Conservation (phyloP, 2,888 invertebrate species). For the Therioaphis trifolii region DNA sequence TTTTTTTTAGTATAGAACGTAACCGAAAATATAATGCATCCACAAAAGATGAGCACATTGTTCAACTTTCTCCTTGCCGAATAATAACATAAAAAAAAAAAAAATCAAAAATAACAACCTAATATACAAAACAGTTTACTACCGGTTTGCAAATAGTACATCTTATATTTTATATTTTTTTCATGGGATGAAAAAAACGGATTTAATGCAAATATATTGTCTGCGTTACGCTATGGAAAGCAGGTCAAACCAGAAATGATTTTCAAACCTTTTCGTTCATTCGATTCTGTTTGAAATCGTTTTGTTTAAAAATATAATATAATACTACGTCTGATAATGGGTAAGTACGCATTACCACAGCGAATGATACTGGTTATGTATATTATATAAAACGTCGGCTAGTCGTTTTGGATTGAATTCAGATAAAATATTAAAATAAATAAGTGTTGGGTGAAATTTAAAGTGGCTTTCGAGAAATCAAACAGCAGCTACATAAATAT, state of each 20-base stretch:
- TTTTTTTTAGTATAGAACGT: neutral
- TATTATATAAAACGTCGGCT: too few relatives aligned
- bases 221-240: conserved; percentile 27
- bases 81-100: neutral
- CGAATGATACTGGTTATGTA: too few relatives aligned
- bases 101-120: neutral
- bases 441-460: too few relatives aligned
- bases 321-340: too few relatives aligned
- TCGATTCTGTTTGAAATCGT: conserved; percentile 31
- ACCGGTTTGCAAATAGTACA: neutral
- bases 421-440: neutral
- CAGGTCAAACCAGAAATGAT: conserved; percentile 41
- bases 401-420: neutral
- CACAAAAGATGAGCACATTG: neutral
- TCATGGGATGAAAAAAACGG: conserved; percentile 26
- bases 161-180: conserved; percentile 6
- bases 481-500: too few relatives aligned
- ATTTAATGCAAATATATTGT: conserved; percentile 47
- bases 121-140: conserved; percentile 12
- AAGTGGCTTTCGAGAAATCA: too few relatives aligned
- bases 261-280: conserved; percentile 29
- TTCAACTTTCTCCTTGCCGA: conserved; percentile 33
- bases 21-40: conserved; percentile 2
- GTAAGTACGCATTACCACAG: too few relatives aligned
- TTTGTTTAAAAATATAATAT: neutral